Evolutionary conservation across 2,888 invertebrate genomes (phyloP), one percentile per base, ranked within the genome.

Genomic region (Xanthia icteritia): DNA sequence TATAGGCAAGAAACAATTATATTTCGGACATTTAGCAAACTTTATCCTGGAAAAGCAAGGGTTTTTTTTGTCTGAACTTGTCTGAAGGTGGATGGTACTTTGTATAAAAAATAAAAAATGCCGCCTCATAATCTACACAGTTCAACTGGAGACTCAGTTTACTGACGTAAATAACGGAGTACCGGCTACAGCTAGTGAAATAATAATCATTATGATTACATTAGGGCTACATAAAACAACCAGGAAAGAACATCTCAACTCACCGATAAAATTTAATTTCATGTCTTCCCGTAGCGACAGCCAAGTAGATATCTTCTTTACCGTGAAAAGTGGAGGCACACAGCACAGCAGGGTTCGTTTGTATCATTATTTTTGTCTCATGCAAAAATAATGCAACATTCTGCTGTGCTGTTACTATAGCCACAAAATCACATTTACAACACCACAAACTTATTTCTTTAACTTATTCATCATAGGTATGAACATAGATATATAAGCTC

Each of bases 211-310:
- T 20, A 65, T 65, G 39, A 65, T 42, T 42, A 27, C 65, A 27
- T 65, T 27, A 42, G 20, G 6, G 2, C 5, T 42, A 66, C 23
- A 3, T n/a, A 51, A 27, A 23, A 31, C 39, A 48, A 60, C 8
- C 17, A 63, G 1, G 15, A 48, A 48, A 9, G 0, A 67, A 20
- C 31, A 31, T 31, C 23, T 39, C 27, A 69, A 45, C 58, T 66
- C 54, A 39, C 42, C 27, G 23, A 81, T 78, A 27, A 36, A 39
- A 56, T 60, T 60, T 36, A 63, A 45, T 73, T 45, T 60, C 6
- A 36, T 13, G n/a, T 17, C 9, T 61, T 48, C 13, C 42, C 11
- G 27, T 36, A 27, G 42, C 42, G 48, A 31, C n/a, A 20, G 48
- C 45, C 31, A 51, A 45, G 45, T 45, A 51, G 51, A 23, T 45